A percentile compares a stretch with the other conserved stretches of the same genome.
These are phyloP conservation scores for Microcebus ravelobensis DNA, from an alignment of 2,113 vertebrate species.

Conservation along the genomic window DNA sequence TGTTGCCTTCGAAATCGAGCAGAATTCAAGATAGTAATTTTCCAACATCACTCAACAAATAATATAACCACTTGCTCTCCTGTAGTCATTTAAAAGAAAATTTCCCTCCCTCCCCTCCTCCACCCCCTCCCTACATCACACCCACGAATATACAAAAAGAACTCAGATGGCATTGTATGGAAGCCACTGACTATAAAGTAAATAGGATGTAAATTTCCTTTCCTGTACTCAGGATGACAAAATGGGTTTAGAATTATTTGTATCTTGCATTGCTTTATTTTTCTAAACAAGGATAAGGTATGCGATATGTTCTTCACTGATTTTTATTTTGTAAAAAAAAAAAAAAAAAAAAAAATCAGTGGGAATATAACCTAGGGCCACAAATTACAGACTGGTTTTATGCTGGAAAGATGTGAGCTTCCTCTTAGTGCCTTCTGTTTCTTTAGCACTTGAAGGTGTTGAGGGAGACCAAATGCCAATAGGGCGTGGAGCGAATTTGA, in stretches of 20 bases:
- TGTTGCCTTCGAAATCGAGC: background rate
- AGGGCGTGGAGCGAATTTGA: background rate
- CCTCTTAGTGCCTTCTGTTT: background rate
- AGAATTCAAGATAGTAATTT: constrained; percentile 24
- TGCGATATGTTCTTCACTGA: background rate
- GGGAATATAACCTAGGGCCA: background rate
- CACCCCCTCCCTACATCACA: background rate
- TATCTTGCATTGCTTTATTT: background rate
- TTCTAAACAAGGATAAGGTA: background rate
- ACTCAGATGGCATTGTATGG: background rate
- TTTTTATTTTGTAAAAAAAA: constrained; percentile 40
- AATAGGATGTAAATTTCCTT: background rate
- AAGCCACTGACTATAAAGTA: background rate
- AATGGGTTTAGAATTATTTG: background rate
- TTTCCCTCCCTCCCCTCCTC: background rate
- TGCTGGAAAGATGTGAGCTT: background rate
- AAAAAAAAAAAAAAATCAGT: background rate
- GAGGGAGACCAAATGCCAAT: background rate
- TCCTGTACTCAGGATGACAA: background rate
- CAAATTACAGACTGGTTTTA: background rate
- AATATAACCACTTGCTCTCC: background rate
- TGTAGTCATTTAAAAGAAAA: background rate
- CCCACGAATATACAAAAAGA: background rate
- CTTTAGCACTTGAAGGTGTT: background rate
- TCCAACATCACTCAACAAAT: background rate